Conservation (phyloP, 2,888 invertebrate genomes). For the Alloscopus bannaensis region DNA sequence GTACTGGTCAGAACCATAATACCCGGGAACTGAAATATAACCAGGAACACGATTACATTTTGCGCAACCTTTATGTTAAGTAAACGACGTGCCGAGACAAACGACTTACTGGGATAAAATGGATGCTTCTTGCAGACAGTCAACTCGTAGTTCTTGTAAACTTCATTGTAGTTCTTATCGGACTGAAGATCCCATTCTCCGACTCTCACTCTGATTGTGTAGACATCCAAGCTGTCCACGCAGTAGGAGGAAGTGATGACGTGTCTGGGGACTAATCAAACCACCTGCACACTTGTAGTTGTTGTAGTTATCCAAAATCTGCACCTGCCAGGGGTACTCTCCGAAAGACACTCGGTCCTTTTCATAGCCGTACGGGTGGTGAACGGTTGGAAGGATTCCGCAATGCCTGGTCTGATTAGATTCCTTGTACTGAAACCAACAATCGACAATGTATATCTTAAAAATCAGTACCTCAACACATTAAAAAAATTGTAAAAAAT, state of each 20-base stretch:
- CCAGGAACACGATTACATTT: too few relatives aligned
- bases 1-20: slow-evolving; percentile 61
- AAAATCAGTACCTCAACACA: not conserved
- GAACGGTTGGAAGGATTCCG: slow-evolving; percentile 71
- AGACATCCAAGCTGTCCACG: slow-evolving; percentile 62
- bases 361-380: slow-evolving; percentile 68
- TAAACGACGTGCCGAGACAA: too few relatives aligned
- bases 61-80: not conserved
- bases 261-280: slow-evolving; percentile 70
- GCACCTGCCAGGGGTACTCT: slow-evolving; percentile 72
- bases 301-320: slow-evolving; percentile 70
- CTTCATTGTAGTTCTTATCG: slow-evolving; percentile 71
- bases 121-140: slow-evolving; percentile 72
- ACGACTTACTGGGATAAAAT: slow-evolving; percentile 68
- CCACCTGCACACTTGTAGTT: slow-evolving; percentile 70
- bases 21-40: slow-evolving; percentile 64
- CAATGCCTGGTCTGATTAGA: slow-evolving; percentile 69
- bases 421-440: slow-evolving; percentile 68
- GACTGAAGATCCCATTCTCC: slow-evolving; percentile 71
- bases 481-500: slow-evolving; percentile 3
- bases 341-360: slow-evolving; percentile 70
- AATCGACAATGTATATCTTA: not conserved
- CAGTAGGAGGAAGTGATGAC: slow-evolving; percentile 71
- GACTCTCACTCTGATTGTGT: slow-evolving; percentile 68
- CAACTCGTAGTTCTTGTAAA: slow-evolving; percentile 70